Conservation (phyloP, 1,140 invertebrate species). For the Sinonovacula constricta region DNA sequence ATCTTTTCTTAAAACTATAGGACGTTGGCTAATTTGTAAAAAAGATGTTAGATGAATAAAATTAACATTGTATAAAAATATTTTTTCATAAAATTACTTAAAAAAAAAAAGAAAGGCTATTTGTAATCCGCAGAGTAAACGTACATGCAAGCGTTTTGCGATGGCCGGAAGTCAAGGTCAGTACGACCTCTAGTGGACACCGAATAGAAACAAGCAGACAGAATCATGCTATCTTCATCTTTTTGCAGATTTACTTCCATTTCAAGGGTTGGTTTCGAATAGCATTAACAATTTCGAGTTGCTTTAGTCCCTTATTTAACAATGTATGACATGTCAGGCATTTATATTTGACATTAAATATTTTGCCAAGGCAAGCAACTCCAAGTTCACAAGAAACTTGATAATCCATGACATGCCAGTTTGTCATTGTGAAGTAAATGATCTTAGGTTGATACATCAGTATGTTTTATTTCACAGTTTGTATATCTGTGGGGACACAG, state of each 20-base stretch:
- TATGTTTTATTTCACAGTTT: too few species aligned
- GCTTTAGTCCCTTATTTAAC: too few species aligned
- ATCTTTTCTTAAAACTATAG: too few species aligned
- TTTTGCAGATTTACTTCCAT: conserved; percentile 23
- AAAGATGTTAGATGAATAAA: too few species aligned
- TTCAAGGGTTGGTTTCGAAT: conserved; percentile 8
- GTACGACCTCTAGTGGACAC: conserved; percentile 43
- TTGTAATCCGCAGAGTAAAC: background rate
- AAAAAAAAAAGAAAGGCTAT: too few species aligned
- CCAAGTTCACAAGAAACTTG: background rate
- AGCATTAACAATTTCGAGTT: background rate
- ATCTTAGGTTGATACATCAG: too few species aligned
- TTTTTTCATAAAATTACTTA: too few species aligned
- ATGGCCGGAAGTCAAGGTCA: conserved; percentile 53
- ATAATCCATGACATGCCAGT: background rate
- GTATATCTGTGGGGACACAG: too few species aligned
- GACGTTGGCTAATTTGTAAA: too few species aligned
- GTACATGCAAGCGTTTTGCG: conserved; percentile 3
- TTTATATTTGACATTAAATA: background rate
- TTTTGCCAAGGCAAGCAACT: background rate
- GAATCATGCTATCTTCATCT: conserved; percentile 43
- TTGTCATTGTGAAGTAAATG: background rate
- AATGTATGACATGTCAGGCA: background rate
- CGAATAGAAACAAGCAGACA: conserved; percentile 35
- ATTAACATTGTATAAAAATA: too few species aligned